A percentile compares a stretch with the other conserved stretches of the same genome.
Evolutionary conservation across 2,888 invertebrate species (phyloP).

Genomic region (Melangyna quadrimaculata): DNA sequence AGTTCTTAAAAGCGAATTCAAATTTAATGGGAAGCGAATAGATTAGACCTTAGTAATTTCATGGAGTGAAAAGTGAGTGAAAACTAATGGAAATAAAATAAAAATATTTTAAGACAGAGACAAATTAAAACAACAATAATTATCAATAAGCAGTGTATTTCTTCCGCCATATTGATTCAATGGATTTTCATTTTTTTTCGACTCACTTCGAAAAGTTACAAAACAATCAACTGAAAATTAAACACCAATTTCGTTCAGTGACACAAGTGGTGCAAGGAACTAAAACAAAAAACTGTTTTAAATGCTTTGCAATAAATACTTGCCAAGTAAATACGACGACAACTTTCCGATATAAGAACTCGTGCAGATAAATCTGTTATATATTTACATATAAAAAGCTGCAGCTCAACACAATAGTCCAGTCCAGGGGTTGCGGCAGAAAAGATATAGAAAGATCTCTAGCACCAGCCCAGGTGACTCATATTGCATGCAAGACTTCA

Average conservation of each 20-base stretch:
- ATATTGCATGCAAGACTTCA: slow-evolving; percentile 48
- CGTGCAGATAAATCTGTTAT: slow-evolving; percentile 55
- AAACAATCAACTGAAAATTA: slow-evolving; percentile 41
- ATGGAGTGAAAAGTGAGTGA: too few relatives aligned
- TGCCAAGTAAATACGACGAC: too few relatives aligned
- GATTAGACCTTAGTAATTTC: too few relatives aligned
- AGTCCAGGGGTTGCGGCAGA: not conserved
- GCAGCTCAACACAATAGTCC: not conserved
- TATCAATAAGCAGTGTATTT: too few relatives aligned
- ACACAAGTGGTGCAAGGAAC: slow-evolving; percentile 1
- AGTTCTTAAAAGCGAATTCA: too few relatives aligned
- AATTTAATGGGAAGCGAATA: too few relatives aligned
- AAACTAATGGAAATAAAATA: too few relatives aligned
- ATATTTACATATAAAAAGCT: slow-evolving; percentile 47
- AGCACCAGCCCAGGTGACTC: slow-evolving; percentile 45
- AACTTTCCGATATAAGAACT: slow-evolving; percentile 45
- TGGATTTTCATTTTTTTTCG: too few relatives aligned
- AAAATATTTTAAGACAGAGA: too few relatives aligned
- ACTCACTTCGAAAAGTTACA: slow-evolving; percentile 52
- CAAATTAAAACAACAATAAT: too few relatives aligned
- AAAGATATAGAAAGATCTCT: not conserved
- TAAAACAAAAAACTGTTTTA: not conserved
- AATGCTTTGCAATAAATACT: slow-evolving; percentile 14
- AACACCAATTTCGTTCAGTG: not conserved
- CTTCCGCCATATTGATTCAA: too few relatives aligned